phyloP scores from a whole-genome alignment of 2,797 vertebrate genomes.

The Zonotrichia albicollis region DNA sequence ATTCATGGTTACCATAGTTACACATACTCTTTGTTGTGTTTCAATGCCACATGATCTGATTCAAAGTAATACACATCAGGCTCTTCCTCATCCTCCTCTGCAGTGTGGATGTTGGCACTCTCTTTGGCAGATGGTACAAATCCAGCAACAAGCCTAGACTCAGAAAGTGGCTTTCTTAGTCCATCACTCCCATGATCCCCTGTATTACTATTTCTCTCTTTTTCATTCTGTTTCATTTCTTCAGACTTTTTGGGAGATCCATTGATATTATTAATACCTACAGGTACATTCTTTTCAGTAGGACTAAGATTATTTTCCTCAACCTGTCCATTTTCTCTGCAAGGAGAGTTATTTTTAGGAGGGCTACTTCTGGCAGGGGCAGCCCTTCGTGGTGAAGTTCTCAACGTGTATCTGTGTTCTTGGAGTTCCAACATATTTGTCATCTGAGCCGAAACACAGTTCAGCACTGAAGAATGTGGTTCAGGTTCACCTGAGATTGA shows the following conservation, averaged over 20 bases:
- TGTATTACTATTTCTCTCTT: conserved; percentile 63
- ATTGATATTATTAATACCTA: conserved; percentile 69
- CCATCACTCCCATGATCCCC: conserved; percentile 72
- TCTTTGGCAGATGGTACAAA: conserved; percentile 84
- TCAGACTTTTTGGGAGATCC: conserved; percentile 71
- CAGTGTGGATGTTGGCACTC: conserved; percentile 76
- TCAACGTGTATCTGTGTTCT: conserved; percentile 95
- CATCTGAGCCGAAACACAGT: conserved; percentile 77
- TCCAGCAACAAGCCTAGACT: conserved; percentile 72
- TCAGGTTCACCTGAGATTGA: conserved; percentile 87
- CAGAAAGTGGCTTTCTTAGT: conserved; percentile 72
- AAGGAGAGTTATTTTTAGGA: conserved; percentile 86
- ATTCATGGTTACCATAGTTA: conserved; percentile 84
- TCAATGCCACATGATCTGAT: conserved; percentile 99
- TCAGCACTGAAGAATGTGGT: conserved; percentile 74
- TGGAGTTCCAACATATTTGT: conserved; percentile 89
- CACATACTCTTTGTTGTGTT: conserved; percentile 99
- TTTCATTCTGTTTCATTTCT: conserved; percentile 69
- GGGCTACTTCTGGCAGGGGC: conserved; percentile 83
- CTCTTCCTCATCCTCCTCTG: conserved; percentile 93
- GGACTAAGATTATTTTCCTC: conserved; percentile 83
- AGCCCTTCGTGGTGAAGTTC: conserved; percentile 92
- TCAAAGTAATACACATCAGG: conserved; percentile 99
- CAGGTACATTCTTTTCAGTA: conserved; percentile 73
- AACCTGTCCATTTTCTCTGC: conserved; percentile 86